Conservation (phyloP, 2,113 vertebrate genomes). For the Girardinichthys multiradiatus region DNA sequence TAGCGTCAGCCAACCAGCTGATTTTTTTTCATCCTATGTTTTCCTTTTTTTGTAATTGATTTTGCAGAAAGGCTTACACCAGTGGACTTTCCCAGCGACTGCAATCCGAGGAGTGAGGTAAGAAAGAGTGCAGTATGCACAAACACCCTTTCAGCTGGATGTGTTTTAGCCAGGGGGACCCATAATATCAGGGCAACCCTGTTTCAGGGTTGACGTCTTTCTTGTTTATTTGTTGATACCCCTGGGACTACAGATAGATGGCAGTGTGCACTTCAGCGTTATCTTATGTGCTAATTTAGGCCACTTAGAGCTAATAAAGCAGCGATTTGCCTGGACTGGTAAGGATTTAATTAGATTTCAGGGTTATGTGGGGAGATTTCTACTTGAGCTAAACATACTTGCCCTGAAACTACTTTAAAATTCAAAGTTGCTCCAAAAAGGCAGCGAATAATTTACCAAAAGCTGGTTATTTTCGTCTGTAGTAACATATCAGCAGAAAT, state of each 20-base stretch:
- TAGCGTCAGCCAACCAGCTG: neutral
- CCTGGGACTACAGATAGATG: slow-evolving; percentile 13
- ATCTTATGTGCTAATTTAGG: slow-evolving; percentile 6
- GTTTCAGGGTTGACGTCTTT: slow-evolving; percentile 19
- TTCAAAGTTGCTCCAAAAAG: slow-evolving; percentile 2
- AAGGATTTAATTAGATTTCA: slow-evolving; percentile 8
- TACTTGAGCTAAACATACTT: neutral
- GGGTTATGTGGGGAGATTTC: neutral
- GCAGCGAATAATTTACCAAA: neutral
- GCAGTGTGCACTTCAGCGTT: slow-evolving; percentile 31
- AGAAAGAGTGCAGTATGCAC: slow-evolving; percentile 35
- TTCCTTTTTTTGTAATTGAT: slow-evolving; percentile 10
- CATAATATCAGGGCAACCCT: slow-evolving; percentile 23
- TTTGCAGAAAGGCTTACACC: slow-evolving; percentile 81
- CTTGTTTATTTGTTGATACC: slow-evolving; percentile 13
- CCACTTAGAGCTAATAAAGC: slow-evolving; percentile 13
- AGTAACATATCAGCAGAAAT: neutral
- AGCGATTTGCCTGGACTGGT: neutral
- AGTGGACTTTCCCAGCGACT: slow-evolving; percentile 85
- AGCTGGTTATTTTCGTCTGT: neutral
- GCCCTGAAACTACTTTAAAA: neutral
- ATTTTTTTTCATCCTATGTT: neutral
- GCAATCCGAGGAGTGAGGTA: slow-evolving; percentile 90
- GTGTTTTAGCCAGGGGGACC: slow-evolving; percentile 30
- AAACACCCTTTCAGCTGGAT: slow-evolving; percentile 32